phyloP scores from a whole-genome alignment of 2,797 vertebrate genomes.

The Lophotriccus pileatus region DNA sequence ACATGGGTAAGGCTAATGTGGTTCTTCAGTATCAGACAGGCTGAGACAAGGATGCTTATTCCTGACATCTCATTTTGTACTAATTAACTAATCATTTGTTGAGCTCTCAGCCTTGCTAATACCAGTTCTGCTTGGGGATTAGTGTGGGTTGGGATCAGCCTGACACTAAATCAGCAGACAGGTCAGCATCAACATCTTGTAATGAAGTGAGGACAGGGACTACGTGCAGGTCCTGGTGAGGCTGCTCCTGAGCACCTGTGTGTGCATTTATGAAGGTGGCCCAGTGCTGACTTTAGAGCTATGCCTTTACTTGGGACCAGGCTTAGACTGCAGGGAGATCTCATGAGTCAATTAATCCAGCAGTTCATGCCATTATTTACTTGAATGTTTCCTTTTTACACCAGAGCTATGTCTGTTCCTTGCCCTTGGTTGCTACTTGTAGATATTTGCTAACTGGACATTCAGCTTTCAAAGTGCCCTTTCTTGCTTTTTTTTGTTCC shows the following conservation, averaged over 20 bases:
- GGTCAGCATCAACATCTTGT: neutral
- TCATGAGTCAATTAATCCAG: neutral
- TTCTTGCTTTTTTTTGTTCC: neutral
- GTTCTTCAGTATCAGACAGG: neutral
- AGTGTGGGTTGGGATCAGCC: neutral
- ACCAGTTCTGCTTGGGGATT: neutral
- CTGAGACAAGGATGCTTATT: conserved; percentile 1
- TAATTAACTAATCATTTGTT: neutral
- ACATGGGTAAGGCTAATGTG: neutral
- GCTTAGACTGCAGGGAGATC: neutral
- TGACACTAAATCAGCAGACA: neutral
- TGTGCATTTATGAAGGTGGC: neutral
- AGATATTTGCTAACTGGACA: neutral
- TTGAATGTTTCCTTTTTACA: neutral
- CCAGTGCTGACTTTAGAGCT: neutral
- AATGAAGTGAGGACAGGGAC: neutral
- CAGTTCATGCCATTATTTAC: neutral
- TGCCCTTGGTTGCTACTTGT: neutral
- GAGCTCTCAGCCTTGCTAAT: neutral
- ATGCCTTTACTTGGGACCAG: neutral
- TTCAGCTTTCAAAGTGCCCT: neutral
- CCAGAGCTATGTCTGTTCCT: neutral
- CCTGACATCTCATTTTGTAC: neutral
- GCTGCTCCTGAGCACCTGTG: neutral
- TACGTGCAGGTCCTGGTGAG: neutral